phyloP scores from a whole-genome alignment of 2,797 vertebrate species.

The Enoplosus armatus region DNA sequence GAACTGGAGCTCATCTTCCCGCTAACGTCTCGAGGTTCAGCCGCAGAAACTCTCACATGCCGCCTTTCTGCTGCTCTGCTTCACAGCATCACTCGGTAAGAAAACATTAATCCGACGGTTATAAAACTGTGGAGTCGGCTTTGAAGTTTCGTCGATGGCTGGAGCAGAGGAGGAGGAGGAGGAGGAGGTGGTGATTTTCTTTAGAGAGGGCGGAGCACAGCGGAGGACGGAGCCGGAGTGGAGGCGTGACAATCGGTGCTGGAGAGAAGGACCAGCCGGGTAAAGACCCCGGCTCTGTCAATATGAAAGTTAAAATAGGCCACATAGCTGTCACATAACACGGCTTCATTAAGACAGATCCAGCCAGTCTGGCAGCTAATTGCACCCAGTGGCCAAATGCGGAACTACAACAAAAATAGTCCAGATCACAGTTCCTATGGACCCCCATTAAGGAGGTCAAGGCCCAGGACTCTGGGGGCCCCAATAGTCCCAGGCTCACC shows the following conservation, averaged over 20 bases:
- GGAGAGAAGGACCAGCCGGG: not conserved
- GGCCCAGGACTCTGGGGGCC: not conserved
- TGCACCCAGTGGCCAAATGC: not conserved
- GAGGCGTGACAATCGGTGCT: constrained; percentile 38
- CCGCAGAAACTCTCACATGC: constrained; percentile 34
- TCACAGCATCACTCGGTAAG: not conserved
- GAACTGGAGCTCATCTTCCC: constrained; percentile 52
- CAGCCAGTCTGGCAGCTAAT: not conserved
- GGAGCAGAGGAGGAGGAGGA: constrained; percentile 13
- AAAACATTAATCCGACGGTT: not conserved
- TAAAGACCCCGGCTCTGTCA: not conserved
- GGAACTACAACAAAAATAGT: constrained; percentile 1
- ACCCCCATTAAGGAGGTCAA: not conserved
- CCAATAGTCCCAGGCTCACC: no score
- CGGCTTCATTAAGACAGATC: not conserved
- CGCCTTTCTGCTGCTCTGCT: not conserved
- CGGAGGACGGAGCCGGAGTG: constrained; percentile 4
- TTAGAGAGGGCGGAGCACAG: constrained; percentile 57
- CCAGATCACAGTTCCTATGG: no score
- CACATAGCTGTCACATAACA: not conserved
- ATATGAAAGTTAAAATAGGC: not conserved
- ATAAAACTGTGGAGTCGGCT: not conserved
- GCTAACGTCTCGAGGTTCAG: constrained; percentile 6
- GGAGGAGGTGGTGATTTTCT: constrained; percentile 29
- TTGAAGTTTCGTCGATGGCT: constrained; percentile 56